Conservation (phyloP, 2,888 invertebrate genomes). For the Acleris holmiana region DNA sequence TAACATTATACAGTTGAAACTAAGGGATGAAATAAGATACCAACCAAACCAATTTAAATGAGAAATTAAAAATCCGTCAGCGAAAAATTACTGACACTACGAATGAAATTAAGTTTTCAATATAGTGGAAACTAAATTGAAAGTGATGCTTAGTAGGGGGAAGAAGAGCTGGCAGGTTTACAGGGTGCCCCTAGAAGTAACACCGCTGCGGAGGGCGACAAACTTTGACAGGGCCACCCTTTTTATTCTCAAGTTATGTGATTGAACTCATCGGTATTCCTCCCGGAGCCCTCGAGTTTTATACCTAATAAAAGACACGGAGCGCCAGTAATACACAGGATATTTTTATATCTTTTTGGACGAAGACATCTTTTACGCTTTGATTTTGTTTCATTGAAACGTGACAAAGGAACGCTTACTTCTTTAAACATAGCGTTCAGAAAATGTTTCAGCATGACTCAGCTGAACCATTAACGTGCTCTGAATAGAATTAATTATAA, state of each 20-base stretch:
- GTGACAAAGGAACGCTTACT: too few species aligned
- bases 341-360: slow-evolving; percentile 42
- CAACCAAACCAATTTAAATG: too few species aligned
- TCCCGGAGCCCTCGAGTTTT: slow-evolving; percentile 53
- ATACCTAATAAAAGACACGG: slow-evolving; percentile 62
- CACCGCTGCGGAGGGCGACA: slow-evolving; percentile 46
- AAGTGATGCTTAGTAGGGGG: slow-evolving; percentile 4
- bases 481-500: not conserved
- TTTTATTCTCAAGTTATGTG: slow-evolving; percentile 62
- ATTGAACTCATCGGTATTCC: slow-evolving; percentile 66
- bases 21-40: too few species aligned
- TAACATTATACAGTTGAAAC: too few species aligned
- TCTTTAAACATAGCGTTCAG: too few species aligned
- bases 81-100: too few species aligned
- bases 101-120: too few species aligned
- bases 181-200: slow-evolving; percentile 60
- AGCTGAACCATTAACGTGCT: not conserved
- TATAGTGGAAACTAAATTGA: slow-evolving; percentile 18
- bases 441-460: not conserved
- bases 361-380: slow-evolving; percentile 19
- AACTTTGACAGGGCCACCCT: slow-evolving; percentile 56
- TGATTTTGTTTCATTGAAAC: slow-evolving; percentile 18
- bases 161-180: slow-evolving; percentile 47
- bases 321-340: slow-evolving; percentile 50
- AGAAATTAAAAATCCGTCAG: too few species aligned